phyloP scores from a whole-genome alignment of 64 coral and sea anemone genomes.

The Stichodactyla mertensii region DNA sequence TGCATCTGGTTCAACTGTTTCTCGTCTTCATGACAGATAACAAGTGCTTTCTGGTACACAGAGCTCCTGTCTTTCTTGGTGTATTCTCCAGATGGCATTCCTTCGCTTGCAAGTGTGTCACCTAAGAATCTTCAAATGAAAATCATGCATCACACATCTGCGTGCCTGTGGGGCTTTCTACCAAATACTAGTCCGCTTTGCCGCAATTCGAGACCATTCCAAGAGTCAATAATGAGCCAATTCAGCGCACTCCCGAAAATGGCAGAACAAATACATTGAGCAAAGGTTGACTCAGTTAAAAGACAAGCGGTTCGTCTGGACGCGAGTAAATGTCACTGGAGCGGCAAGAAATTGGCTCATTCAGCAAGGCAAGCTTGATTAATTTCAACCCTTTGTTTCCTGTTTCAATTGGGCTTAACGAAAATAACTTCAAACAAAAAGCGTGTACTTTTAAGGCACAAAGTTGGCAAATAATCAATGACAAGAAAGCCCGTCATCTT shows the following conservation, averaged over 20 bases:
- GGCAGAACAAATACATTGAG: not conserved
- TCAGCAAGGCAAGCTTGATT: not conserved
- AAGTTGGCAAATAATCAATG: constrained; percentile 15
- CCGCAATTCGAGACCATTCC: not conserved
- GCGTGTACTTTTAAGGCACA: not conserved
- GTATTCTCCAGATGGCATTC: constrained; percentile 55
- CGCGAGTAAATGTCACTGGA: not conserved
- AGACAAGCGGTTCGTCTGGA: not conserved
- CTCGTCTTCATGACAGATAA: constrained; percentile 53
- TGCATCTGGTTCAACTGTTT: constrained; percentile 40
- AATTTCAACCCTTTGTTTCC: not conserved
- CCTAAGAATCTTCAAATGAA: not conserved
- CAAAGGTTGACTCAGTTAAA: not conserved
- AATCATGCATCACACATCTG: not conserved
- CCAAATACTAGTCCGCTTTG: not conserved
- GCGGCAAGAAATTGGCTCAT: not conserved
- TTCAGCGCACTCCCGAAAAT: not conserved
- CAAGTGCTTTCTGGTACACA: constrained; percentile 79
- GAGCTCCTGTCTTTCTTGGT: constrained; percentile 51
- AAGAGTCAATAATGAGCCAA: not conserved
- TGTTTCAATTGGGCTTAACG: constrained; percentile 22
- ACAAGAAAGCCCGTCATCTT: not conserved
- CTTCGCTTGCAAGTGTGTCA: not conserved
- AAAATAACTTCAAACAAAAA: not conserved
- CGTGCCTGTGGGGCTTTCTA: not conserved